Evolutionary conservation across 1,140 invertebrate species (phyloP).

Genomic region (Scylla paramamosain): DNA sequence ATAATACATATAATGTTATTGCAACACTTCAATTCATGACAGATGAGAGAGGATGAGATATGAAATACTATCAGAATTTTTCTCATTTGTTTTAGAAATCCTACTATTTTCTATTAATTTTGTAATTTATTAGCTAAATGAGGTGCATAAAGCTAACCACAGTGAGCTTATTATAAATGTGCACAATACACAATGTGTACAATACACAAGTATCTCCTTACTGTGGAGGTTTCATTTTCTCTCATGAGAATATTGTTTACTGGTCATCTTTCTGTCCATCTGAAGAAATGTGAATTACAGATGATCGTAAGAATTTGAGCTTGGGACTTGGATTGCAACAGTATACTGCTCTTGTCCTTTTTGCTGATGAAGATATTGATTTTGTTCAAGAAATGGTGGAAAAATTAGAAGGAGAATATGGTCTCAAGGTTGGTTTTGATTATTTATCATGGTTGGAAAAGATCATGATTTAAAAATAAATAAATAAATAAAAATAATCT

Average conservation of each 20-base stretch:
- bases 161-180: too few relatives aligned
- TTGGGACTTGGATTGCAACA: constrained; percentile 65
- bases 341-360: constrained; percentile 74
- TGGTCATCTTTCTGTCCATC: background rate
- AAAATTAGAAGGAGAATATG: constrained; percentile 76
- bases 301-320: constrained; percentile 74
- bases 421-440: constrained; percentile 56
- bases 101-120: too few relatives aligned
- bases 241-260: background rate
- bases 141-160: too few relatives aligned
- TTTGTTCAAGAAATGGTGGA: constrained; percentile 76
- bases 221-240: too few relatives aligned
- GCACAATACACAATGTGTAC: too few relatives aligned
- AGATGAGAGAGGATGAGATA: too few relatives aligned
- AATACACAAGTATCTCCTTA: too few relatives aligned
- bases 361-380: constrained; percentile 74
- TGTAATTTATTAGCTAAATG: too few relatives aligned
- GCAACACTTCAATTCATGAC: too few relatives aligned
- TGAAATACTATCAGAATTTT: too few relatives aligned
- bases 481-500: background rate
- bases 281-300: constrained; percentile 31
- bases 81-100: too few relatives aligned
- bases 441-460: background rate
- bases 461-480: background rate
- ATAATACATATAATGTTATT: too few relatives aligned